These are phyloP conservation scores for Cheilosia urbana DNA, from an alignment of 2,888 invertebrate genomes.

Conservation along the genomic window DNA sequence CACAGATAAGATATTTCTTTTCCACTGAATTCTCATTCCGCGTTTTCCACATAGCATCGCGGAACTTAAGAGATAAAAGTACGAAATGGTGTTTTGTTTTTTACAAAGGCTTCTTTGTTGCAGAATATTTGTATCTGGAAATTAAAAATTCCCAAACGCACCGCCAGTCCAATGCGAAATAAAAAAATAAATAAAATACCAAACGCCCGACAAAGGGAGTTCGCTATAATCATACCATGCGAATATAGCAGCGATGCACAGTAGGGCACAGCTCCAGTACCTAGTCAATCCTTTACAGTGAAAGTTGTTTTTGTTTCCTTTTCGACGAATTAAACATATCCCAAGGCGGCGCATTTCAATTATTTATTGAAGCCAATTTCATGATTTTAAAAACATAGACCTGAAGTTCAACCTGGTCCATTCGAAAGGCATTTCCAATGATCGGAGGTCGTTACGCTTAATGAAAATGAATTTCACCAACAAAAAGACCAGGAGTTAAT, in stretches of 20 bases:
- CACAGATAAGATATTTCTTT: no score
- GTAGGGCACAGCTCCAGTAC: no score
- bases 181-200: neutral
- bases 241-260: no score
- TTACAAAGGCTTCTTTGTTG: neutral
- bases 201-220: neutral
- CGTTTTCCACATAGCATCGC: no score
- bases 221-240: no score
- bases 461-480: neutral
- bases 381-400: neutral
- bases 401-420: neutral
- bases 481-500: neutral
- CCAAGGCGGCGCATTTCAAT: neutral
- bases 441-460: neutral
- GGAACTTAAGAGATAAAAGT: neutral
- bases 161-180: no score
- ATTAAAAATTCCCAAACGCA: slow-evolving; percentile 30
- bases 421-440: neutral
- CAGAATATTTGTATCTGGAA: neutral
- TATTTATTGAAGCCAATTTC: slow-evolving; percentile 4
- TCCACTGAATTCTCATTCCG: no score
- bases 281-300: neutral
- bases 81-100: neutral
- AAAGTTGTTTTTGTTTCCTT: neutral
- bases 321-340: neutral